A percentile compares a stretch with the other conserved stretches of the same genome.
Evolutionary conservation across 2,797 vertebrate species (phyloP).

Genomic region (Hozukius guyotensis): DNA sequence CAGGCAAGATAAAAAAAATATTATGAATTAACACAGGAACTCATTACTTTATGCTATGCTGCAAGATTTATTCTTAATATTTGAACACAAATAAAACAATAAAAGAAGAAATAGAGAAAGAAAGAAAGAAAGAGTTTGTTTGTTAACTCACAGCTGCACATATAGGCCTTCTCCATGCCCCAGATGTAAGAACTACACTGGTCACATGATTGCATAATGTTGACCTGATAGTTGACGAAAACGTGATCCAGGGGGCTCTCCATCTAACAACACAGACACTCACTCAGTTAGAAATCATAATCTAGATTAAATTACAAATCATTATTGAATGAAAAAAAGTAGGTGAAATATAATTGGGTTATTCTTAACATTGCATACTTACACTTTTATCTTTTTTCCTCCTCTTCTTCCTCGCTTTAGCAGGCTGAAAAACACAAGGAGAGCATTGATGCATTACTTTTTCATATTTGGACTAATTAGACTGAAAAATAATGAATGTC

Average conservation of each 20-base stretch:
- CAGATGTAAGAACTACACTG: conserved; percentile 96
- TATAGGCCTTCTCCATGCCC: conserved; percentile 97
- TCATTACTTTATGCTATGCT: neutral
- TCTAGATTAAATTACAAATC: neutral
- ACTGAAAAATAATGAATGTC: neutral
- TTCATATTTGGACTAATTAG: neutral
- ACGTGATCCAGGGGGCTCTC: conserved; percentile 92
- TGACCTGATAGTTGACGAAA: conserved; percentile 94
- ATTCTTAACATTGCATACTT: conserved; percentile 64
- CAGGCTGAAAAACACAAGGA: conserved; percentile 79
- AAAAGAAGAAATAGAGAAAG: neutral
- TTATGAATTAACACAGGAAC: neutral
- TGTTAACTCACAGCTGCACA: conserved; percentile 91
- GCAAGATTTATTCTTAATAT: neutral
- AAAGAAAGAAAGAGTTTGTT: neutral
- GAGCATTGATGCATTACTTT: neutral
- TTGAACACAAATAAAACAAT: neutral
- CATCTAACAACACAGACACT: conserved; percentile 76
- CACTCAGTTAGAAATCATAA: neutral
- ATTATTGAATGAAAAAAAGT: neutral
- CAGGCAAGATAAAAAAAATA: neutral
- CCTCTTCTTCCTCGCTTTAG: conserved; percentile 94
- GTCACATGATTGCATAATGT: conserved; percentile 96
- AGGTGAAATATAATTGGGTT: neutral
- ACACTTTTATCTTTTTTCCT: conserved; percentile 93